Base-by-base conservation (phyloP, 2,113 vertebrate genomes). In the Scolopax mira region DNA sequence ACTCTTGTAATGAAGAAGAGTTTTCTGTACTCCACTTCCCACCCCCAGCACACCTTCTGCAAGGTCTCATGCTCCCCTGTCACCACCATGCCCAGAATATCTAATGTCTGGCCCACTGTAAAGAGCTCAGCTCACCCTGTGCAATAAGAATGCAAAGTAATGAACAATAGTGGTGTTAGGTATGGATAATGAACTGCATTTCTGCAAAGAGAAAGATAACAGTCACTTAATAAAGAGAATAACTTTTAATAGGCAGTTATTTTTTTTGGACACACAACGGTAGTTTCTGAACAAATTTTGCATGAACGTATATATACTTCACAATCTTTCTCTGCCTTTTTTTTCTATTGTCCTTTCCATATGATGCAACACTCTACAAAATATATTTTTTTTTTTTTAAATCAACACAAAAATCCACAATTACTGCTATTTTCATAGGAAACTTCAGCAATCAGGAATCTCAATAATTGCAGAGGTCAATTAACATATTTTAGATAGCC, bases 221-320 rank as follows among this genome's bases (percentile, higher is more conserved):
- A 92, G 54, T 28, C 5, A 1, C 62, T 94, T 89, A 35, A 82
- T 75, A 92, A 69, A 79, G 80, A 81, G 39, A 88, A 62, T 86
- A 92, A 79, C 66, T 95, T 96, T 97, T 97, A 97, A 94, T 97
- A 90, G 62, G 54, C 17, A 90, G 80, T 67, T 80, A 16, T 3
- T 35, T 69, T 77, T 55, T 92, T 94, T 88, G 65, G 84, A 87
- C 77, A 90, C 17, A 49, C 42, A 13, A 8, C 31, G 58, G 37
- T 66, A 87, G 10, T 84, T 94, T 92, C 77, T 86, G 54, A 88
- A 90, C 18, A 92, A 72, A 84, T 65, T 78, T 90, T 73, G 33
- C 37, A 17, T 37, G 87, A 75, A 88, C 25, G 2, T 10, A 46
- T 33, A 62, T 19, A 13, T 79, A 65, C 78, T 85, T 93, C 78